Evolutionary conservation across 2,797 vertebrate genomes (phyloP), one percentile per base, ranked within the genome.

Genomic region (Brachyrhaphis roseni): DNA sequence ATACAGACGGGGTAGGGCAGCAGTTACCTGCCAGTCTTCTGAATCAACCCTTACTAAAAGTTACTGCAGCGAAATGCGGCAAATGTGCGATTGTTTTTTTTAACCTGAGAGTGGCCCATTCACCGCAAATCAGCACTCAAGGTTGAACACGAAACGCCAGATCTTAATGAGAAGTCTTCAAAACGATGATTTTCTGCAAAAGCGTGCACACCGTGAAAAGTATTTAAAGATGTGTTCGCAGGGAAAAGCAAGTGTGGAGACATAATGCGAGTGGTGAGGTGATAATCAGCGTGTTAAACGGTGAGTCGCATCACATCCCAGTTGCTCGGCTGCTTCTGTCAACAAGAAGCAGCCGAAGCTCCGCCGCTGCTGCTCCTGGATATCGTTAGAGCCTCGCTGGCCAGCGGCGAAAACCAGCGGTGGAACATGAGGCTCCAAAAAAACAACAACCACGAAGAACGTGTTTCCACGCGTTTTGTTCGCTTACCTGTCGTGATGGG

Each of bases 301-400:
- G 41, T 5, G 79, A 88, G 75, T 83, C 85, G 84, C 91, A 87
- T 91, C 90, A 23, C 91, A 78, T 91, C 90, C 47, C 84, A 77
- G 89, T 89, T 90, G 86, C 89, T 89, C 78, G 84, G 86, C 87
- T 93, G 93, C 93, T 89, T 93, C 94, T 95, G 93, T 95, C 93
- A 95, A 94, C 93, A 92, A 82, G 84, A 86, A 13, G 8, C 59
- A 64, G 84, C 85, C 82, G 55, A 74, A 82, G 84, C 85, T 71
- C 43, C 5, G 13, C 83, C 26, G 53, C 75, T 11, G 80, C 88
- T 76, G 55, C 86, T 28, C 47, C 87, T 28, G 78, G 36, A 84
- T 31, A 86, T 59, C 81, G 49, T 34, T 74, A 75, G 68, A 15
- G 71, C 2, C n/a, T 68, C 84, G 55, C 70, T 57, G 78, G 41